Evolutionary conservation across 2,113 vertebrate species (phyloP), one percentile per base, ranked within the genome.

Genomic region (Mustela nigripes): DNA sequence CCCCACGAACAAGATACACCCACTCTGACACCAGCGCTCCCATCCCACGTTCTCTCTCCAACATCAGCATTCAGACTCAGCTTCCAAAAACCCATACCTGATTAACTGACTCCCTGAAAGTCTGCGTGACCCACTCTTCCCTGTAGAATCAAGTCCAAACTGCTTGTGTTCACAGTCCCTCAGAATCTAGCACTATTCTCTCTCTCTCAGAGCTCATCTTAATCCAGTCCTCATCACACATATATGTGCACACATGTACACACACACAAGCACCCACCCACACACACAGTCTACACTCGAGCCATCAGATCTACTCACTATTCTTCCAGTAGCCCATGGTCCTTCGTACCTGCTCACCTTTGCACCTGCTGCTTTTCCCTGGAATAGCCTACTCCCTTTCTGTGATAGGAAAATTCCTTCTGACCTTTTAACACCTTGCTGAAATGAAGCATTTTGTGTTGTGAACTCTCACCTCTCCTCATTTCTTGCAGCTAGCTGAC

Each of bases 401-500:
- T 91, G 58, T 93, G 45, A 63, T 48, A 81, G 63, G 39, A 9
- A 93, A 89, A 78, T 91, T 56, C 93, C 89, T 95, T 71, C 85
- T 91, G 60, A 58, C 4, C n/a, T 62, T 82, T 81, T 69, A 80
- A 84, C 42, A 48, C n/a, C 74, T 78, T 62, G 31, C 24, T 78
- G 63, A 89, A 78, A 74, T 11, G 58, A 42, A 21, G 19, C 28
- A 33, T 74, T 93, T n/a, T 81, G 39, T 79, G 81, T 58, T 92
- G 15, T 31, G 60, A 39, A 80, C 53, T 91, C 71, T 28, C 65
- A 63, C 16, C 45, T 65, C 39, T 42, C 69, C 28, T 92, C 28
- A 42, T 93, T 73, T 88, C 31, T 74, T 79, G 78, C 1, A 96
- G 58, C 15, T 60, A 18, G 15, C 19, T 67, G 60, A 33, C 48